Percentiles rank a stretch among this genome's conserved stretches.
These are phyloP conservation scores for Parazoanthus atlanticus DNA, from an alignment of 92 coral and sea anemone genomes.

Conservation along the genomic window DNA sequence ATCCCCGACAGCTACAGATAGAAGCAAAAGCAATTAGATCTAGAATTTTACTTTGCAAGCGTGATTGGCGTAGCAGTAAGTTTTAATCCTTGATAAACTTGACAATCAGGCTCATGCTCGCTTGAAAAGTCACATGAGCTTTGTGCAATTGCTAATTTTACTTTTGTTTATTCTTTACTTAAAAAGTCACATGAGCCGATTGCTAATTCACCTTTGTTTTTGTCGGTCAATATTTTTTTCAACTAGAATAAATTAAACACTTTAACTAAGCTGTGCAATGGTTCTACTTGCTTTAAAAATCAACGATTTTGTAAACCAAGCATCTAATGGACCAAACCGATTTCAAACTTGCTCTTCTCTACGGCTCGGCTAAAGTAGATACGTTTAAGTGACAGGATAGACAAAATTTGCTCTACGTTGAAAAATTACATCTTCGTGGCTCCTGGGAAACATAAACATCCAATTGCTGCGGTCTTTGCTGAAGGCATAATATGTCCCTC, in stretches of 20 bases:
- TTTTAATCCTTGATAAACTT: not conserved
- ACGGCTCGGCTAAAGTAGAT: not conserved
- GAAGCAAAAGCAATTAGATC: not conserved
- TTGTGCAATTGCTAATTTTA: not conserved
- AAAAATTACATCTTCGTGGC: not conserved
- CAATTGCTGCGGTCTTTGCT: not conserved
- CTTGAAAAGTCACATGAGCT: conserved; percentile 13
- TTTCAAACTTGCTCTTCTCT: not conserved
- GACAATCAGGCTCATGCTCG: not conserved
- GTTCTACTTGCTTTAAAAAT: not conserved
- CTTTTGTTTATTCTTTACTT: not conserved
- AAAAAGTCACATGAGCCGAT: conserved; percentile 26
- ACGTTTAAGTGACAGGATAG: not conserved
- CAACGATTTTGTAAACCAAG: not conserved
- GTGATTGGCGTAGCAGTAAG: not conserved
- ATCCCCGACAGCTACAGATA: not conserved
- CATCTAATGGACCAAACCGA: not conserved
- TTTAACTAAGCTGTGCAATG: not conserved
- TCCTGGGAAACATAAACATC: not conserved
- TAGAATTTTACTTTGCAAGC: not conserved
- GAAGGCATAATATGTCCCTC: not conserved
- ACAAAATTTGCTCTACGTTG: not conserved
- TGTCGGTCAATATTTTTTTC: conserved; percentile 27
- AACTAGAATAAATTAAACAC: conserved; percentile 27
- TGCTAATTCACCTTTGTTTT: conserved; percentile 26